Base-by-base conservation (phyloP, 2,888 invertebrate species). In the Conops quadrifasciatus region DNA sequence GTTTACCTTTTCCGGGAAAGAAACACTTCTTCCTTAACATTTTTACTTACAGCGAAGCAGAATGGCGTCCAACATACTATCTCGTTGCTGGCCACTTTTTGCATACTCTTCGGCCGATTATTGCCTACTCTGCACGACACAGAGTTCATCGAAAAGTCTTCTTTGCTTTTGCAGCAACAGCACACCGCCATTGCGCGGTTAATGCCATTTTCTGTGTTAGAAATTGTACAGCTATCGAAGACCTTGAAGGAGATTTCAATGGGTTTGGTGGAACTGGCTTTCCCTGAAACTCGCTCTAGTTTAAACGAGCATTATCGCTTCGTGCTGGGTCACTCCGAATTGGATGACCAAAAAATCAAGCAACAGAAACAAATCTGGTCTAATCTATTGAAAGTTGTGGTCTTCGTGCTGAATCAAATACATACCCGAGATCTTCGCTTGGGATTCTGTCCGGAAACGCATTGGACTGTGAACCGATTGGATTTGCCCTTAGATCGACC, bases 391-490 rank as follows among this genome's bases (percentile, higher is more conserved):
- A 93, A 92, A 88, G 85, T 86, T 0, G 84, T 83, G 0, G 93
- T 94, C 2, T 89, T 90, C n/a, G 87, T 95, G 16, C 87, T 96
- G 5, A 90, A 93, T 71, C 93, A 93, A 77, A 87, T 98, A 73
- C 93, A 97, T 86, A 92, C 92, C 19, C 89, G 98, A 26, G 97
- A 98, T 87, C 88, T 93, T 30, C 89, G 98, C 30, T 88, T 94
- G 66, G 89, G 89, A 64, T 94, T 94, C 80, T 94, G 94, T 79
- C 91, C 92, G 0, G 88, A 89, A 1, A 88, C 88, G 0, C 91
- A 92, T 79, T 94, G 94, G 93, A 88, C 92, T 4, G 87, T 86
- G 58, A 82, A 82, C 62, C 83, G 84, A 15, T 75, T 87, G 53
- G 85, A 87, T 63, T 86, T 89, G 71, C 87, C 88, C 0, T 78